Evolutionary conservation across 2,888 invertebrate species (phyloP).

Genomic region (Siphonodentalium dalli): DNA sequence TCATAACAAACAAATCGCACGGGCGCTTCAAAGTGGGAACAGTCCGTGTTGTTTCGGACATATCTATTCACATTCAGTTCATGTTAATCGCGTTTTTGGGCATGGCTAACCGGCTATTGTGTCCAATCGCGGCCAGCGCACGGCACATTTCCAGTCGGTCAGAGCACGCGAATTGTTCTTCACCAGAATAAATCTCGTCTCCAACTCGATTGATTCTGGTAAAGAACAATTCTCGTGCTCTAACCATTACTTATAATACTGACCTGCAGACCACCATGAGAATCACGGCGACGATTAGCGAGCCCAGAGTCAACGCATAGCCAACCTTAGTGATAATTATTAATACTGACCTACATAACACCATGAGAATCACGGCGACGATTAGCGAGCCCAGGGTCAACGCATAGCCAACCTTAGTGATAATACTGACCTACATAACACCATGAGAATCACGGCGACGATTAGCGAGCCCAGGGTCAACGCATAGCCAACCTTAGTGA

Average conservation of each 20-base stretch:
- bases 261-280: slow-evolving; percentile 52
- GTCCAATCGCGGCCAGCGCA: no score
- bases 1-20: no score
- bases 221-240: no score
- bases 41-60: no score
- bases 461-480: slow-evolving; percentile 49
- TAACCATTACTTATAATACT: slow-evolving; percentile 25
- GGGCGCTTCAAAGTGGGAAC: no score
- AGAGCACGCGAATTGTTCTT: no score
- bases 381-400: slow-evolving; percentile 39
- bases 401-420: slow-evolving; percentile 37
- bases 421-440: slow-evolving; percentile 46
- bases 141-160: no score
- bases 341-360: slow-evolving; percentile 47
- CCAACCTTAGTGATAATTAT: slow-evolving; percentile 36
- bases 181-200: no score
- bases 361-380: slow-evolving; percentile 45
- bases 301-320: slow-evolving; percentile 39
- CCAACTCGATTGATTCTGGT: no score
- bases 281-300: slow-evolving; percentile 41
- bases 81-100: no score
- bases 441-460: slow-evolving; percentile 53
- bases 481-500: slow-evolving; percentile 53
- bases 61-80: no score
- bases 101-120: no score